Conservation (phyloP, 2,113 vertebrate species). For the Platichthys stellatus region DNA sequence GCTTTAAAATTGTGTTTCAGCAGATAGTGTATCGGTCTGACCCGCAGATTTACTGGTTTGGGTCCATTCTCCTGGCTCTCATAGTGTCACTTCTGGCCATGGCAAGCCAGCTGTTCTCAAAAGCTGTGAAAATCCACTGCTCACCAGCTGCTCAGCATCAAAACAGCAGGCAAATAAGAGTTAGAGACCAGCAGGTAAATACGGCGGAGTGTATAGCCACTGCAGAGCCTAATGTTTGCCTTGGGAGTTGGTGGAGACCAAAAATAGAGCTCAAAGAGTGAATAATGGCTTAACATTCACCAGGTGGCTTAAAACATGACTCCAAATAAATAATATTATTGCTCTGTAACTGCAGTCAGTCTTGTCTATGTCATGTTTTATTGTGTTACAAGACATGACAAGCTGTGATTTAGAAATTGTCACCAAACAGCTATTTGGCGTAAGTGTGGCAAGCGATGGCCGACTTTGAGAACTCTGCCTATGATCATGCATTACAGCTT, state of each 20-base stretch:
- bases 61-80: no score
- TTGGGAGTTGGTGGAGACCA: not conserved
- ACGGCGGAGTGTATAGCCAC: not conserved
- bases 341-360: not conserved
- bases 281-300: not conserved
- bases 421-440: conserved; percentile 22
- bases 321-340: not conserved
- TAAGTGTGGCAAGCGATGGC: conserved; percentile 18
- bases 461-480: not conserved
- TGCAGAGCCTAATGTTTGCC: no score
- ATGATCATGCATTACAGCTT: conserved; percentile 2
- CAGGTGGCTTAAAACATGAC: not conserved
- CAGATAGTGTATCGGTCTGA: not conserved
- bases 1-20: not conserved
- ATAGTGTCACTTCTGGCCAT: no score
- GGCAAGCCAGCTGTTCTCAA: no score
- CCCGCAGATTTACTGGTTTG: no score
- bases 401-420: conserved; percentile 15
- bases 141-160: not conserved
- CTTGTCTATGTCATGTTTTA: no score
- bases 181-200: not conserved
- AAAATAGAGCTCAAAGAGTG: not conserved
- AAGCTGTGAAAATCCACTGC: not conserved
- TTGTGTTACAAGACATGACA: not conserved
- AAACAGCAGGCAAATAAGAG: not conserved